Conservation (phyloP, 2,113 vertebrate species). For the Pimephales promelas region DNA sequence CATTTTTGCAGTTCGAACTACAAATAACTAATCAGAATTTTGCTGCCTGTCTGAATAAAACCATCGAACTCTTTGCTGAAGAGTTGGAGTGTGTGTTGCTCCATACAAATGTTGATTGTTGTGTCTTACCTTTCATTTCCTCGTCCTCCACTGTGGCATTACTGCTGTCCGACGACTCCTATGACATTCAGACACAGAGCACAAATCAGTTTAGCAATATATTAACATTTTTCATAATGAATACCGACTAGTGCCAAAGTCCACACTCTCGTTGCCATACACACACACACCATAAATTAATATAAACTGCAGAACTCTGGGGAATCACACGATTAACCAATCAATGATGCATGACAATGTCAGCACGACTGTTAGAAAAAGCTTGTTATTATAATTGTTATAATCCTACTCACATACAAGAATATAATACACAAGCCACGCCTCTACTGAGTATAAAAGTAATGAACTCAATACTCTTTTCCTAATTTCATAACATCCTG, state of each 20-base stretch:
- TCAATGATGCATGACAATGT: constrained; percentile 32
- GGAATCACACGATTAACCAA: constrained; percentile 33
- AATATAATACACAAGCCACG: constrained; percentile 42
- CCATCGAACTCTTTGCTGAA: neutral
- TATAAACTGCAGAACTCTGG: constrained; percentile 22
- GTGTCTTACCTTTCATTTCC: constrained; percentile 90
- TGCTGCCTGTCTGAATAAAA: neutral
- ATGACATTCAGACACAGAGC: constrained; percentile 50
- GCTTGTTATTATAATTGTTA: constrained; percentile 29
- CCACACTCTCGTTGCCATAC: neutral
- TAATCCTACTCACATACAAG: constrained; percentile 28
- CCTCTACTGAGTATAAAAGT: constrained; percentile 30
- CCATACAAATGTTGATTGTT: neutral
- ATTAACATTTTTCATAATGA: constrained; percentile 19
- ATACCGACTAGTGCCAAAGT: constrained; percentile 3
- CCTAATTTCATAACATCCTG: neutral
- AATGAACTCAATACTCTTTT: constrained; percentile 5
- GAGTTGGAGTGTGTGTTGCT: neutral
- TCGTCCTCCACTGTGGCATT: constrained; percentile 97
- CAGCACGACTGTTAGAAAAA: constrained; percentile 31
- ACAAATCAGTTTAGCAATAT: constrained; percentile 11
- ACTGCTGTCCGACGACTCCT: constrained; percentile 97
- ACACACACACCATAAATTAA: constrained; percentile 25
- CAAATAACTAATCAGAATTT: neutral
- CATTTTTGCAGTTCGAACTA: neutral